Evolutionary conservation across 2,113 vertebrate species (phyloP), one percentile per base, ranked within the genome.

Genomic region (Burhinus bistriatus): DNA sequence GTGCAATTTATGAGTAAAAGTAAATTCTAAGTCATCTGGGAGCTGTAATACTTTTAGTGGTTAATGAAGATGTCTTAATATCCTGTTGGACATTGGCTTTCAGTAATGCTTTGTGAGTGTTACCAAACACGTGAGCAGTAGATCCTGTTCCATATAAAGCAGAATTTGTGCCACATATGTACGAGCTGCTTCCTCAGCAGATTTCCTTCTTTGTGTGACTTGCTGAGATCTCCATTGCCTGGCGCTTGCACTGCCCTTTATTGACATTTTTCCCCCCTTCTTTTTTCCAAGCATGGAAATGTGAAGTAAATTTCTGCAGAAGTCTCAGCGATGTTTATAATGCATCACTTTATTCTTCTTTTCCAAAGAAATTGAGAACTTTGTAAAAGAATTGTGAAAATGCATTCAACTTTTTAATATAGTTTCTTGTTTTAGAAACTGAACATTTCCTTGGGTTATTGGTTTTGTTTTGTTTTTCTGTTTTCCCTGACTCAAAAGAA

Each of bases 91-190:
- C n/a, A 18, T 65, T 13, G 70, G 10, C 14, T 94, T 79, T 68
- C 58, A 66, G 23, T 49, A 71, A 23, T 45, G 34, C 47, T 62
- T 70, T 47, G 8, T 26, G 54, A 55, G 18, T n/a, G 9, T 66
- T 82, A 47, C 6, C 25, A 27, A 59, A 73, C 45, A 23, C 7
- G 11, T 16, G 34, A 70, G 44, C 16, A 34, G 59, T 52, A 88
- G 21, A 12, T 78, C 15, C 18, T 44, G 34, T 68, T 81, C 21
- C 25, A 19, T 61, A 3, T 65, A 57, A 78, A 66, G 45, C 15
- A 70, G 29, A 57, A 52, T 47, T 70, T 90, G 23, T 5, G 52
- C 15, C 22, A 26, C 0, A 0, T 75, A 12, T 12, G 5, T 71
- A 34, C 0, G 3, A 47, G 23, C 21, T 83, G 34, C 32, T 66